Conservation (phyloP, 2,797 vertebrate genomes). For the Typhlichthys eigenmanni region DNA sequence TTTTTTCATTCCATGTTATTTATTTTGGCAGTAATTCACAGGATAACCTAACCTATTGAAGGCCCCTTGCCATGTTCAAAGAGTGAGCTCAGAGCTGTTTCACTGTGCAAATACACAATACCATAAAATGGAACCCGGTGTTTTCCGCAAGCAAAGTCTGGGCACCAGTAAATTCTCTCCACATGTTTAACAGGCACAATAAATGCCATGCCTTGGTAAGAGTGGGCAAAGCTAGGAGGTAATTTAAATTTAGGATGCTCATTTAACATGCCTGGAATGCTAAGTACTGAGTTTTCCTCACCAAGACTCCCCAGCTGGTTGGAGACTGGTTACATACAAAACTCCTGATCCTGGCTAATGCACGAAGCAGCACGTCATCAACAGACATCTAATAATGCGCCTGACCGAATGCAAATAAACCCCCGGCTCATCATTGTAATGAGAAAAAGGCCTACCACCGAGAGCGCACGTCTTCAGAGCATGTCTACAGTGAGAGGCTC, state of each 20-base stretch:
- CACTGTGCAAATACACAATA: slow-evolving; percentile 69
- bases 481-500: slow-evolving; percentile 9
- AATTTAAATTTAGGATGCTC: slow-evolving; percentile 67
- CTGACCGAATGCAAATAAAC: slow-evolving; percentile 36
- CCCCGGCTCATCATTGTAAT: slow-evolving; percentile 40
- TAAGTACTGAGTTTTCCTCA: slow-evolving; percentile 50
- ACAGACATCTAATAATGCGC: slow-evolving; percentile 51
- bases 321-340: slow-evolving; percentile 45
- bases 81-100: slow-evolving; percentile 34
- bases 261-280: slow-evolving; percentile 65
- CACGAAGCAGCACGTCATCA: slow-evolving; percentile 60
- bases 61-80: slow-evolving; percentile 49
- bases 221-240: slow-evolving; percentile 41
- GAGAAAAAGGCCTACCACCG: slow-evolving; percentile 24
- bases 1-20: too few relatives aligned
- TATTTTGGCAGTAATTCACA: slow-evolving; percentile 39
- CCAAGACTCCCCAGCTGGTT: slow-evolving; percentile 58
- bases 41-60: slow-evolving; percentile 50
- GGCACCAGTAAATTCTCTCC: slow-evolving; percentile 58
- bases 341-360: slow-evolving; percentile 54
- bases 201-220: slow-evolving; percentile 45
- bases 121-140: slow-evolving; percentile 61
- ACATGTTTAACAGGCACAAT: slow-evolving; percentile 70
- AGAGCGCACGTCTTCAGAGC: slow-evolving; percentile 17
- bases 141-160: slow-evolving; percentile 48